phyloP scores from a whole-genome alignment of 1,140 invertebrate genomes.

The Scaptomyza pallida region DNA sequence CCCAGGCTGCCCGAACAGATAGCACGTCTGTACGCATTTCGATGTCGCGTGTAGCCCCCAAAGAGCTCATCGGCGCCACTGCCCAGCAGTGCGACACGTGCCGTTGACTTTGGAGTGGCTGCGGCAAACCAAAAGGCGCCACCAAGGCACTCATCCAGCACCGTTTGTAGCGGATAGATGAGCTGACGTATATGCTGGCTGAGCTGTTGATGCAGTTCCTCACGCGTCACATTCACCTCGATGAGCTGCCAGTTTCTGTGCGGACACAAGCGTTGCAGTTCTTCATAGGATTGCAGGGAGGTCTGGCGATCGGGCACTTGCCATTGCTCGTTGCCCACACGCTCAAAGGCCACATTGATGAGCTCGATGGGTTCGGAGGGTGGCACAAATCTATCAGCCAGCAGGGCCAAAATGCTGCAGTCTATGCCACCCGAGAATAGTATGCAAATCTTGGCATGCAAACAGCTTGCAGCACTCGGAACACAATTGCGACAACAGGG shows the following conservation, averaged over 20 bases:
- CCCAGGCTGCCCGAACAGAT: neutral
- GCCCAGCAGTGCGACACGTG: slow-evolving; percentile 85
- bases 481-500: slow-evolving; percentile 88
- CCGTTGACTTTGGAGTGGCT: slow-evolving; percentile 87
- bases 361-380: slow-evolving; percentile 92
- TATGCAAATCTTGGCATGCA: slow-evolving; percentile 92
- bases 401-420: slow-evolving; percentile 93
- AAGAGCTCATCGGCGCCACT: slow-evolving; percentile 99
- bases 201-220: slow-evolving; percentile 87
- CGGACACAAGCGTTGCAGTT: slow-evolving; percentile 89
- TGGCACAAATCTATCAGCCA: slow-evolving; percentile 91
- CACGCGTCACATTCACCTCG: slow-evolving; percentile 89
- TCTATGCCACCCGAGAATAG: slow-evolving; percentile 98
- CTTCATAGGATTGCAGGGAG: slow-evolving; percentile 89
- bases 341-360: slow-evolving; percentile 98
- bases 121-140: slow-evolving; percentile 98
- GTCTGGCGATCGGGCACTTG: slow-evolving; percentile 92
- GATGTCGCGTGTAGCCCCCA: slow-evolving; percentile 96
- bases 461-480: slow-evolving; percentile 73
- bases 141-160: slow-evolving; percentile 97
- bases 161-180: slow-evolving; percentile 92
- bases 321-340: slow-evolving; percentile 57
- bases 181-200: slow-evolving; percentile 88
- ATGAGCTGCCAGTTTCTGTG: slow-evolving; percentile 87
- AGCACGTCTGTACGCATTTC: slow-evolving; percentile 87